Evolutionary conservation across 1,140 invertebrate species (phyloP).

Genomic region (Macrobrachium nipponense): DNA sequence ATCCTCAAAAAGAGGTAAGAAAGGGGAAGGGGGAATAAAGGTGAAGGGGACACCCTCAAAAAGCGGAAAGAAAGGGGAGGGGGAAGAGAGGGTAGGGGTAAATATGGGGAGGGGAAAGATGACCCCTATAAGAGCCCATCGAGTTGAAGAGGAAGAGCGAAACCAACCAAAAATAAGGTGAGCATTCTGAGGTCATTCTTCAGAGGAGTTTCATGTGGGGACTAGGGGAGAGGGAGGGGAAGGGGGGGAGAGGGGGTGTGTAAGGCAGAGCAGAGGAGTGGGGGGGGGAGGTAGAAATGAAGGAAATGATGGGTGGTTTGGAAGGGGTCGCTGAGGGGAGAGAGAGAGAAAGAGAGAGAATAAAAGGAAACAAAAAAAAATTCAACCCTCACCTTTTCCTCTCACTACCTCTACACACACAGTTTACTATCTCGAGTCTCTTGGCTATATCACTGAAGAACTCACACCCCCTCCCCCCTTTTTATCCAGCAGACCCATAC

Average conservation of each 20-base stretch:
- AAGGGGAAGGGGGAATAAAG: background rate
- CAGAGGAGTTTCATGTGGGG: background rate
- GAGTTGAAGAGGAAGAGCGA: background rate
- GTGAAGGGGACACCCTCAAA: background rate
- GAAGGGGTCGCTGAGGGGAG: no score
- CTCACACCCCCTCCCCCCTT: background rate
- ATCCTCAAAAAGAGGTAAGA: background rate
- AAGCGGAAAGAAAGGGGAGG: background rate
- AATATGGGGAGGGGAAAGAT: background rate
- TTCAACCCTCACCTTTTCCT: no score
- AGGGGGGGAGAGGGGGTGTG: background rate
- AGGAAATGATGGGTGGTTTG: no score
- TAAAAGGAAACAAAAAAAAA: no score
- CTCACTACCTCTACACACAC: background rate
- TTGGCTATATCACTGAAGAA: background rate
- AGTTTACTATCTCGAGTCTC: background rate
- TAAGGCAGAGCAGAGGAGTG: constrained; percentile 3
- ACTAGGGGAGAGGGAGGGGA: background rate
- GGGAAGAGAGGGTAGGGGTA: background rate
- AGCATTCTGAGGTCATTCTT: background rate
- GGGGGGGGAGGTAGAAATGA: background rate
- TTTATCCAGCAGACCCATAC: background rate
- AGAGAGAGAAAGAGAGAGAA: no score
- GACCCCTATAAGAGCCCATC: background rate
- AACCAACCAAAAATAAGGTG: background rate